phyloP scores from a whole-genome alignment of 2,113 vertebrate genomes.

The Stigmatopora nigra region DNA sequence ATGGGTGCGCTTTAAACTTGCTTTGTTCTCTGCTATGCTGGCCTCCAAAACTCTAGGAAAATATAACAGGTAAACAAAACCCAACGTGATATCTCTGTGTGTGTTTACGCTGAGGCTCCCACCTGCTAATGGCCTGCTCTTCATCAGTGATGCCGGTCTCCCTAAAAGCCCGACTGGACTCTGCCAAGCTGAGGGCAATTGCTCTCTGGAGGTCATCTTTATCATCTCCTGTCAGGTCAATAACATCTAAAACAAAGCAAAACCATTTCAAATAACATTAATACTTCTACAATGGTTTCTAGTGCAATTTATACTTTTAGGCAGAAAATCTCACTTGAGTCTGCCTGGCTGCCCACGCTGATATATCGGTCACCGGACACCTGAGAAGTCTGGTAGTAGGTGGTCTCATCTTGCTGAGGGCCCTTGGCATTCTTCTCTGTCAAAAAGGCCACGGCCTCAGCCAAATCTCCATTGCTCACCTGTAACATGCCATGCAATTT shows the following conservation, averaged over 20 bases:
- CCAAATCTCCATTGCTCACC: constrained; percentile 96
- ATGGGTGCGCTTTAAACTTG: constrained; percentile 88
- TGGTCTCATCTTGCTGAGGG: constrained; percentile 85
- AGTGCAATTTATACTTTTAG: neutral
- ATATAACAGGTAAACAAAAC: neutral
- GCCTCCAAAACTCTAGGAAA: constrained; percentile 88
- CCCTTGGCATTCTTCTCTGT: constrained; percentile 91
- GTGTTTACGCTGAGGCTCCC: constrained; percentile 4
- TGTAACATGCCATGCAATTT: constrained; percentile 35
- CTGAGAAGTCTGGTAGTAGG: constrained; percentile 90
- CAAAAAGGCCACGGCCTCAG: constrained; percentile 88
- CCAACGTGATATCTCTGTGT: neutral
- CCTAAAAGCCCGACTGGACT: constrained; percentile 92
- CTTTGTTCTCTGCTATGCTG: constrained; percentile 98
- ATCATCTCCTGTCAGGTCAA: constrained; percentile 97
- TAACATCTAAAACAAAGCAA: constrained; percentile 80
- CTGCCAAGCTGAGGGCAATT: constrained; percentile 96
- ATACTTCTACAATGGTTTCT: too few relatives aligned
- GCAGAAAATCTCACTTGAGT: constrained; percentile 78
- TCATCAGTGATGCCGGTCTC: constrained; percentile 98
- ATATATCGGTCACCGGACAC: constrained; percentile 90
- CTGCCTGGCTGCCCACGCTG: constrained; percentile 96
- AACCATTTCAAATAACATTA: too few relatives aligned
- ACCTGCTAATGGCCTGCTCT: constrained; percentile 99
- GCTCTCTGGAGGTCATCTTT: constrained; percentile 99